phyloP scores from a whole-genome alignment of 2,797 vertebrate species.

The Pangasius sanitwongsei region DNA sequence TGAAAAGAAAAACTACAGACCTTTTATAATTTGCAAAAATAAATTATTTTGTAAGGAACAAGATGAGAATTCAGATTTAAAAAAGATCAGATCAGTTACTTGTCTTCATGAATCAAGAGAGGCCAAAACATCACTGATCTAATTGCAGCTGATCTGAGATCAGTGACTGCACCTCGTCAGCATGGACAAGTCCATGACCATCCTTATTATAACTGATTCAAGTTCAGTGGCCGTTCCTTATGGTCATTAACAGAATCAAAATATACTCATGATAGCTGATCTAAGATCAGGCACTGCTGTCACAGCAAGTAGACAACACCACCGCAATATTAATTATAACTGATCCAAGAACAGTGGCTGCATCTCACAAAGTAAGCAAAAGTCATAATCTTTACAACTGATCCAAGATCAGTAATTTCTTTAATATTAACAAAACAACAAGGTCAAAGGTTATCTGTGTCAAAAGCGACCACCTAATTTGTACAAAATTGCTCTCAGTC shows the following conservation, averaged over 20 bases:
- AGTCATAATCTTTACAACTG: neutral
- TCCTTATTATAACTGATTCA: neutral
- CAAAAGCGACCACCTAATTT: neutral
- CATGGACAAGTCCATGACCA: neutral
- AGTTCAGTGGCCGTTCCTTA: neutral
- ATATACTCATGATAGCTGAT: neutral
- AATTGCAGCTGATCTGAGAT: neutral
- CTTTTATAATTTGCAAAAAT: too few relatives aligned
- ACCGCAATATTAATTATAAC: neutral
- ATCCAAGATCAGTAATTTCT: neutral
- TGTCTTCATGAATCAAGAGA: too few relatives aligned
- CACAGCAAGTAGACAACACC: neutral
- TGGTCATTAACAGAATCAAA: neutral
- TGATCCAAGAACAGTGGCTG: neutral
- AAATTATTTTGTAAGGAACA: too few relatives aligned
- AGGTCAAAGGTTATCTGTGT: too few relatives aligned
- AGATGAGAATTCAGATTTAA: too few relatives aligned
- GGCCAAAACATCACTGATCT: too few relatives aligned
- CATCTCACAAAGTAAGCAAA: neutral
- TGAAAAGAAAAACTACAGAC: neutral
- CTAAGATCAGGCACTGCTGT: neutral
- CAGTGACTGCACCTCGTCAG: neutral
- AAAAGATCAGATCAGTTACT: too few relatives aligned
- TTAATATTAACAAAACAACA: neutral
- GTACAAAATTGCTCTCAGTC: too few relatives aligned